Conservation (phyloP, 2,113 vertebrate genomes). For the Myiagra hebetior region DNA sequence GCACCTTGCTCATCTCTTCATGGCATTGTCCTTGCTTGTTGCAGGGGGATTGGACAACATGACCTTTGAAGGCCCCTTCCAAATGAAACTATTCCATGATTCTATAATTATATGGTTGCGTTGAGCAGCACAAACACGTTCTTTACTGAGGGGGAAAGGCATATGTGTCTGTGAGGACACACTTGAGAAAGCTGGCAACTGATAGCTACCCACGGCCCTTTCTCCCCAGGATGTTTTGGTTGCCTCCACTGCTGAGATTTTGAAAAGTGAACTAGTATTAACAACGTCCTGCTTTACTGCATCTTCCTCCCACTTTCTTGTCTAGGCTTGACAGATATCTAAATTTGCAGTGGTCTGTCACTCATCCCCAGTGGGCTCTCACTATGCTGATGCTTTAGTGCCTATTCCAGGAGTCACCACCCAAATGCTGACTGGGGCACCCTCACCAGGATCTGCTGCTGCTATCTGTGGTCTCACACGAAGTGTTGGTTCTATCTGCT, state of each 20-base stretch:
- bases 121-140: neutral
- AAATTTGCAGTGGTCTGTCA: neutral
- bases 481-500: neutral
- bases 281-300: neutral
- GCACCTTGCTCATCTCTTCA: neutral
- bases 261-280: neutral
- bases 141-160: neutral
- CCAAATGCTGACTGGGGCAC: neutral
- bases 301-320: neutral
- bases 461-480: neutral
- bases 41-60: neutral
- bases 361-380: neutral
- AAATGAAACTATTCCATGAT: neutral
- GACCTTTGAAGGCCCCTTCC: neutral
- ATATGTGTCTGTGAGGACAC: neutral
- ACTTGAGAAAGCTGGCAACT: neutral
- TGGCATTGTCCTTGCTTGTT: neutral
- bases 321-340: neutral
- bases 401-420: neutral
- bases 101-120: neutral
- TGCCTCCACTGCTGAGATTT: neutral
- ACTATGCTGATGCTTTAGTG: neutral
- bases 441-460: neutral
- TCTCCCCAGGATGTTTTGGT: neutral
- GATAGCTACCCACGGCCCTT: neutral